A percentile compares a stretch with the other conserved stretches of the same genome.
phyloP scores from a whole-genome alignment of 2,797 vertebrate genomes.

The Sibirionetta formosa region DNA sequence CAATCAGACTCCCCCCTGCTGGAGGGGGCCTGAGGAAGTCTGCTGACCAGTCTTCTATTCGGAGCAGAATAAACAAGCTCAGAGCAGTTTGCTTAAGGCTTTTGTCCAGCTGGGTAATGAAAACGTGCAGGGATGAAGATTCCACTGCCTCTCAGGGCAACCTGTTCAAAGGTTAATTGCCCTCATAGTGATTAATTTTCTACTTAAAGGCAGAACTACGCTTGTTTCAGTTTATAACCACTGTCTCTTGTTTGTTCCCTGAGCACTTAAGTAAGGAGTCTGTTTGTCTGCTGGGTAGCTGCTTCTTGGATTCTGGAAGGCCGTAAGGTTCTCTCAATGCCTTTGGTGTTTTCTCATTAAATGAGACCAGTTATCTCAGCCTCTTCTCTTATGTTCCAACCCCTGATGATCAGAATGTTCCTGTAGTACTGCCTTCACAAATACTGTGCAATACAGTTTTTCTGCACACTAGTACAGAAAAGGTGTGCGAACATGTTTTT shows the following conservation, averaged over 20 bases:
- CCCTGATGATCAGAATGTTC: background rate
- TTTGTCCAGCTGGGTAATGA: background rate
- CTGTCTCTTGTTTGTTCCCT: background rate
- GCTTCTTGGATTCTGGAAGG: background rate
- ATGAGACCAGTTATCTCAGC: background rate
- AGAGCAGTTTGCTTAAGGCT: background rate
- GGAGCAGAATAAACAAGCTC: background rate
- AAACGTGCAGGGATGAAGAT: background rate
- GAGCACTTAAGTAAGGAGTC: fast-evolving
- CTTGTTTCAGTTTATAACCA: background rate
- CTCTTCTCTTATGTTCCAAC: background rate
- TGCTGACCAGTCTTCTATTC: background rate
- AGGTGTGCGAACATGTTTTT: background rate
- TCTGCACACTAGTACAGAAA: background rate
- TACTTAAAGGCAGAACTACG: background rate
- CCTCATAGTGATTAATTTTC: background rate
- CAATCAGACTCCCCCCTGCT: background rate
- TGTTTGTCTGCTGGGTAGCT: background rate
- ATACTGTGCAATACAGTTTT: background rate
- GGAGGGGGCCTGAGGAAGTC: background rate
- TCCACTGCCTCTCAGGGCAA: background rate
- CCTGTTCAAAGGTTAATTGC: background rate
- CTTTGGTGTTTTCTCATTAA: background rate
- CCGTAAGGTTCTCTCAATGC: background rate
- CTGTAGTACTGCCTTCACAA: background rate